A percentile compares a stretch with the other conserved stretches of the same genome.
Conservation (phyloP, 2,113 vertebrate genomes). For the Alligator mississippiensis region DNA sequence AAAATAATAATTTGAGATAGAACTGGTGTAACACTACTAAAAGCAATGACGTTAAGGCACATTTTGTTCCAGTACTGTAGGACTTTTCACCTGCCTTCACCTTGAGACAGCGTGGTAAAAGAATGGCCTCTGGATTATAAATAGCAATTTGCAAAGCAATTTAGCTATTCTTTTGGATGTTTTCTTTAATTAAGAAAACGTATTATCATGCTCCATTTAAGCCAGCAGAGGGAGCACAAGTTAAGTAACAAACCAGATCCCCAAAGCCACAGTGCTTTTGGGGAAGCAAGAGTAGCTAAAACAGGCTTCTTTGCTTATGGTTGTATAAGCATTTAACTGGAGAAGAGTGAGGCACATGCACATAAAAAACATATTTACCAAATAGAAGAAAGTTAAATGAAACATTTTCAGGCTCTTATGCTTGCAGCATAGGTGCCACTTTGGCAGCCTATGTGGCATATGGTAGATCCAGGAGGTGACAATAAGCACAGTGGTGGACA, state of each 20-base stretch:
- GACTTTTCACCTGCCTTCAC: not conserved
- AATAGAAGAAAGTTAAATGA: not conserved
- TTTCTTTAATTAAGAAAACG: fast-evolving
- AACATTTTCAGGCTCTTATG: not conserved
- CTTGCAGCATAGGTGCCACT: no score
- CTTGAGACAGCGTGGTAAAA: not conserved
- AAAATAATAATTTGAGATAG: no score
- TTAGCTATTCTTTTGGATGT: not conserved
- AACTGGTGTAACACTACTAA: not conserved
- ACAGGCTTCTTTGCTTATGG: not conserved
- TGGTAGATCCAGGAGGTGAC: no score
- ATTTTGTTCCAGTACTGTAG: not conserved
- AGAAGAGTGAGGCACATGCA: fast-evolving
- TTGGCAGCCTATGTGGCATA: no score
- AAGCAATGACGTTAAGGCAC: not conserved
- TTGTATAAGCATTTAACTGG: not conserved
- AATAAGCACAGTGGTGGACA: no score
- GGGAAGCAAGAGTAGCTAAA: not conserved
- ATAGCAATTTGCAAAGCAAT: not conserved
- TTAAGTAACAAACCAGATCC: not conserved
- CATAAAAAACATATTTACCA: not conserved
- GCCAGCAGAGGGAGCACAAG: constrained; percentile 34
- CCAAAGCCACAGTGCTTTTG: not conserved
- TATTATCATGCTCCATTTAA: not conserved
- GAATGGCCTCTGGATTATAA: not conserved